Evolutionary conservation across 2,113 vertebrate species (phyloP).

Genomic region (Actenoides lindsayi): DNA sequence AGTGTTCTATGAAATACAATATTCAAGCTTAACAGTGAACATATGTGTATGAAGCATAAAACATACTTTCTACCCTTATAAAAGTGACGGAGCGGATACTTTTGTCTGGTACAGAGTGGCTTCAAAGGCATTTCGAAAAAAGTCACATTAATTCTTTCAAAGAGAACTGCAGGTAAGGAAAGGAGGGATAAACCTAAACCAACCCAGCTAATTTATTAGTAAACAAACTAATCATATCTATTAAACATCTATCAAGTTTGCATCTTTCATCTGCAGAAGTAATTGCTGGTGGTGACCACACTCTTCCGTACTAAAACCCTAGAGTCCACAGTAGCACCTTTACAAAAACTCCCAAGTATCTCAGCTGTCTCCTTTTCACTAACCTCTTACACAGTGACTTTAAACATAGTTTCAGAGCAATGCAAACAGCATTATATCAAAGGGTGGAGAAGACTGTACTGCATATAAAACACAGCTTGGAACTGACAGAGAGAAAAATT

Average conservation of each 20-base stretch:
- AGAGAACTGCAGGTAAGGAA: not conserved
- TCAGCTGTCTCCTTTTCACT: not conserved
- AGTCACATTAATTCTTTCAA: not conserved
- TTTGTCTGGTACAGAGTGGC: not conserved
- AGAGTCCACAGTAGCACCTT: not conserved
- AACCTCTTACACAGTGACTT: not conserved
- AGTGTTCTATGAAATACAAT: not conserved
- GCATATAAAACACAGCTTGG: slow-evolving; percentile 25
- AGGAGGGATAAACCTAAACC: not conserved
- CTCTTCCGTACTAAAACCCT: not conserved
- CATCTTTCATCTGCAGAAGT: not conserved
- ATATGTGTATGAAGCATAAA: not conserved
- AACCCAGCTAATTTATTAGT: not conserved
- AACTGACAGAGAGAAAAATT: slow-evolving; percentile 60
- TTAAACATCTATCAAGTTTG: not conserved
- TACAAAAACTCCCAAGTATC: not conserved
- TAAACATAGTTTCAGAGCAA: slow-evolving; percentile 25
- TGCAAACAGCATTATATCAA: slow-evolving; percentile 27
- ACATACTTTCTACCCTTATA: not conserved
- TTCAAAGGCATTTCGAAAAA: not conserved
- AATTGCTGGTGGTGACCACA: not conserved
- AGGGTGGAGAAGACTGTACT: not conserved
- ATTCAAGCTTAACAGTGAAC: not conserved
- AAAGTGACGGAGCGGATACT: not conserved
- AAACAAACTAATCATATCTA: not conserved